These are phyloP conservation scores for Centrocercus urophasianus DNA, from an alignment of 2,113 vertebrate species.

Conservation along the genomic window DNA sequence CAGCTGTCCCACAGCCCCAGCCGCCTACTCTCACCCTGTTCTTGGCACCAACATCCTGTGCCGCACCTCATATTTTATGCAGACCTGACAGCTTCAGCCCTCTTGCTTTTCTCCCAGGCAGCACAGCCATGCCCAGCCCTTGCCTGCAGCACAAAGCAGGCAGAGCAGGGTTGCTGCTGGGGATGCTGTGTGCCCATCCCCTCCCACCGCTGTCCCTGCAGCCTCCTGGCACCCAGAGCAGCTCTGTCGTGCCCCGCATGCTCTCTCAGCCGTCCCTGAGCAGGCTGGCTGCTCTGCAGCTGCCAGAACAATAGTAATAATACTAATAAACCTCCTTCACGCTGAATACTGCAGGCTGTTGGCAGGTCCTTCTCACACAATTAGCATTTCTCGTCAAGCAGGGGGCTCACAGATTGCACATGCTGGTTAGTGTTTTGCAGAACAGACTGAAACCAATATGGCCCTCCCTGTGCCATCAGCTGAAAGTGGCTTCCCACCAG, in stretches of 20 bases:
- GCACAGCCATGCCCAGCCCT: neutral
- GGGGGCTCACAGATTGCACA: constrained; percentile 60
- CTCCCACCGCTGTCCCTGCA: fast-evolving
- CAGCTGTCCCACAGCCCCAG: neutral
- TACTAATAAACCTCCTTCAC: constrained; percentile 7
- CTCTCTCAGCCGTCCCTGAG: neutral
- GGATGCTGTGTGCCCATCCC: neutral
- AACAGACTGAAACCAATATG: constrained; percentile 69
- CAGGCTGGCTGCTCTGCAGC: constrained; percentile 31
- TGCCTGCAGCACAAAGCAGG: neutral
- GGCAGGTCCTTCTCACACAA: constrained; percentile 64
- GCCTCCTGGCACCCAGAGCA: neutral
- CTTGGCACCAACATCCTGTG: neutral
- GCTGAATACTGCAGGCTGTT: constrained; percentile 32
- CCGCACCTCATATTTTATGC: neutral
- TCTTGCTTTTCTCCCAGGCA: neutral
- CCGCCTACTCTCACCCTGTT: neutral
- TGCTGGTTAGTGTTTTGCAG: constrained; percentile 55
- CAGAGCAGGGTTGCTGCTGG: neutral
- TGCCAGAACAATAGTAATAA: constrained; percentile 55
- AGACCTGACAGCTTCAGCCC: neutral
- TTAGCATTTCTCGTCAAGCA: constrained; percentile 64
- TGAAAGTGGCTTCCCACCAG: constrained; percentile 5
- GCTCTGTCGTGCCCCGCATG: neutral
- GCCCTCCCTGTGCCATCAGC: constrained; percentile 47